Evolutionary conservation across 2,888 invertebrate genomes (phyloP).

Genomic region (Myathropa florea): DNA sequence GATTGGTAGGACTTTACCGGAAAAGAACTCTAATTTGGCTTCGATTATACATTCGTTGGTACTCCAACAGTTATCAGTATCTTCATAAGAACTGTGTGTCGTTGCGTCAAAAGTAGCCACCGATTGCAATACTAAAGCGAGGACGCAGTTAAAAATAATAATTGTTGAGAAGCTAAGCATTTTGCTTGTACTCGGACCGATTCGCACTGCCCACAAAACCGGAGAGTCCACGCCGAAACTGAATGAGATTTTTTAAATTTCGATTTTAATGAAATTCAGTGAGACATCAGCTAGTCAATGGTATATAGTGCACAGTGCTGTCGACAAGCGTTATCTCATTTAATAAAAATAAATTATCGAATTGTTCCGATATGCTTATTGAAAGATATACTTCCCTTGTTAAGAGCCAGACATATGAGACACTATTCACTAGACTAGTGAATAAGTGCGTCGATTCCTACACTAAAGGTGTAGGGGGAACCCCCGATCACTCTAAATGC

Average conservation of each 20-base stretch:
- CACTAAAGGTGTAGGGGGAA: too few species aligned
- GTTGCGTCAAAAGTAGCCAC: not conserved
- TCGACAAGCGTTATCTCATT: not conserved
- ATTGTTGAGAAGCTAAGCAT: slow-evolving; percentile 40
- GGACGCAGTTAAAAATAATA: slow-evolving; percentile 38
- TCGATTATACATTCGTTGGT: slow-evolving; percentile 55
- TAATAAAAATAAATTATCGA: too few species aligned
- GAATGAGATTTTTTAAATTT: slow-evolving; percentile 44
- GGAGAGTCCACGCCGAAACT: slow-evolving; percentile 41
- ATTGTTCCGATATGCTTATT: too few species aligned
- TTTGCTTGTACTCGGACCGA: slow-evolving; percentile 57
- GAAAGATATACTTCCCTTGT: too few species aligned
- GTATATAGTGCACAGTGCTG: slow-evolving; percentile 6
- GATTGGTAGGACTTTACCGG: slow-evolving; percentile 48
- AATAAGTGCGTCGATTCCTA: too few species aligned
- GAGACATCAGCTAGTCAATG: slow-evolving; percentile 4
- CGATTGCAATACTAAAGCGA: slow-evolving; percentile 42
- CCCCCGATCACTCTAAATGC: too few species aligned
- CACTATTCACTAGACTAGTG: too few species aligned
- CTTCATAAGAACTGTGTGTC: slow-evolving; percentile 1
- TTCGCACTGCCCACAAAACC: slow-evolving; percentile 51
- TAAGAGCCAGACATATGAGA: too few species aligned
- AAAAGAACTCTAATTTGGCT: slow-evolving; percentile 51
- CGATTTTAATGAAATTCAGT: slow-evolving; percentile 48
- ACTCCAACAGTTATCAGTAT: slow-evolving; percentile 55